Conservation (phyloP, 2,797 vertebrate species). For the Buphagus erythrorhynchus region DNA sequence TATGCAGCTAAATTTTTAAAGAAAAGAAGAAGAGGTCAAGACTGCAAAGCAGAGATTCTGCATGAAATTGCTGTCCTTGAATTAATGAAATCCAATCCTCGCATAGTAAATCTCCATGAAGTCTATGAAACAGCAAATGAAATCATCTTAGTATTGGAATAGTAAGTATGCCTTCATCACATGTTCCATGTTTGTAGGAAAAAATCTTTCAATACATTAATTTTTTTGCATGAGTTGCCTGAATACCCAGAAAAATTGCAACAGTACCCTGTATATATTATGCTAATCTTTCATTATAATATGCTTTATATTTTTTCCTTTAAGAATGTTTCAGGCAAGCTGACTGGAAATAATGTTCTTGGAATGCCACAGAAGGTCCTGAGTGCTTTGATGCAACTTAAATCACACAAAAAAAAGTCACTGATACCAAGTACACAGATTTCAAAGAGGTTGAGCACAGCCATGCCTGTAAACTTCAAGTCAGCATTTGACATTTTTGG, state of each 20-base stretch:
- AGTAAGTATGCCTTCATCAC: constrained; percentile 82
- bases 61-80: constrained; percentile 97
- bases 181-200: background rate
- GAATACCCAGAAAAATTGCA: background rate
- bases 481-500: background rate
- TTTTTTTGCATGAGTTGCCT: background rate
- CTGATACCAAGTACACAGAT: background rate
- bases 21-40: constrained; percentile 91
- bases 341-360: background rate
- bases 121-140: constrained; percentile 92
- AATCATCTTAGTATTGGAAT: constrained; percentile 91
- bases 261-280: rapidly evolving
- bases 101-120: constrained; percentile 89
- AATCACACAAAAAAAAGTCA: background rate
- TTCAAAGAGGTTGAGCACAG: background rate
- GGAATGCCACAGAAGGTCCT: background rate
- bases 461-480: background rate
- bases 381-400: background rate
- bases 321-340: background rate
- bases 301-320: background rate
- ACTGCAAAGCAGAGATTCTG: constrained; percentile 90
- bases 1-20: constrained; percentile 95
- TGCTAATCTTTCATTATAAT: background rate
- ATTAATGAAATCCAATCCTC: constrained; percentile 82
- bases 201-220: background rate